Evolutionary conservation across 2,113 vertebrate genomes (phyloP).

Genomic region (Saccopteryx bilineata): DNA sequence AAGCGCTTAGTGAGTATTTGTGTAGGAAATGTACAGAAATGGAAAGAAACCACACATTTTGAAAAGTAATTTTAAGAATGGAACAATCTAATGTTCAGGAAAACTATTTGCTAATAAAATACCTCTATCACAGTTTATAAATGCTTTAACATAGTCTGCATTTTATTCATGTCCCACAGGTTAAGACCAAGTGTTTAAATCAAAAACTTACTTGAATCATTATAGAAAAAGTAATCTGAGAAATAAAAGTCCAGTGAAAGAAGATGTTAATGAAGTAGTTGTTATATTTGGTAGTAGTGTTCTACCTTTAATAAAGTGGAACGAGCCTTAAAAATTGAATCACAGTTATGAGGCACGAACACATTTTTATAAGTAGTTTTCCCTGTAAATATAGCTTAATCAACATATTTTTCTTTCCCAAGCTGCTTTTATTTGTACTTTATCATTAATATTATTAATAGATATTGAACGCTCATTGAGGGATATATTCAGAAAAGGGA

Average conservation of each 20-base stretch:
- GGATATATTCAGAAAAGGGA: conserved; percentile 38
- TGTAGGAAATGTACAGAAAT: background rate
- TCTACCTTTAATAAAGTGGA: conserved; percentile 40
- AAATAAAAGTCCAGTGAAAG: conserved; percentile 15
- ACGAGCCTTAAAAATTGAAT: conserved; percentile 20
- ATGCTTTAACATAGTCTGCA: background rate
- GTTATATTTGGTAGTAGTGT: background rate
- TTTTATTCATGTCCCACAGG: background rate
- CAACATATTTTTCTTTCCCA: background rate
- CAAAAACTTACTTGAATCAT: conserved; percentile 25
- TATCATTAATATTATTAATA: conserved; percentile 50
- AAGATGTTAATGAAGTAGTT: background rate
- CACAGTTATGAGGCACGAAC: background rate
- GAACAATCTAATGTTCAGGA: background rate
- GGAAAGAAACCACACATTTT: background rate
- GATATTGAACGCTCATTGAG: conserved; percentile 17
- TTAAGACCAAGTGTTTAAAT: conserved; percentile 37
- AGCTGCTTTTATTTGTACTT: background rate
- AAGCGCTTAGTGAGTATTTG: background rate
- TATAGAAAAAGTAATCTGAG: conserved; percentile 47
- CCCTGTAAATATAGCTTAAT: background rate
- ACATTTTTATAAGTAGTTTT: conserved; percentile 52
- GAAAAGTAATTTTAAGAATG: conserved; percentile 34
- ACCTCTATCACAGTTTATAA: background rate
- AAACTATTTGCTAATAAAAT: conserved; percentile 31